Base-by-base conservation (phyloP, 30 jellyfish, hydroid and myxozoan genomes). In the Pelagia noctiluca region DNA sequence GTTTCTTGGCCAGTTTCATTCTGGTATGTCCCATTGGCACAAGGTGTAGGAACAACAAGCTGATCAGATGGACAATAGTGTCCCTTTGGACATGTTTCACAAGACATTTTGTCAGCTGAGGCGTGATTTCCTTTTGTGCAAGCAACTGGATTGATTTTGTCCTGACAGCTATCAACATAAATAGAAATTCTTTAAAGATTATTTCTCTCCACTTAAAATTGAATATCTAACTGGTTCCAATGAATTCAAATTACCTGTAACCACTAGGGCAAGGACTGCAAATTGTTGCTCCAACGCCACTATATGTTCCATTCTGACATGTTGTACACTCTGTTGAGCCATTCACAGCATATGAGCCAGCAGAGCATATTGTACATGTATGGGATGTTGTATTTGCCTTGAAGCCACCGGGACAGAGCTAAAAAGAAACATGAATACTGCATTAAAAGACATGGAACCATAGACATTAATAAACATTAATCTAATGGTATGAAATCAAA, bases 21-120 rank as follows among this genome's bases (percentile, higher is more conserved):
- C 61, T 92, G 98, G 50, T 92, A 92, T 34, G 98, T 92, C 22
- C 98, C 97, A 74, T 92, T 92, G 2, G 57, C 61, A 50, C 98
- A 92, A 13, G 74, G 57, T 3, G 71, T 37, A 5, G 98, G 95
- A 18, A 82, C 86, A 53, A 52, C 79, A 35, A 88, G 64, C 21
- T 83, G 86, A 31, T 80, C 93, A 30, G 57, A 75, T 3, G 97
- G 96, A 67, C 98, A 91, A 57, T 73, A 71, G 73, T 48, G 78
- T 1, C 98, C 98, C 3, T 38, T 35, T 4, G 96, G 98, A 70
- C 98, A 91, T 24, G 48, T 90, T 12, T 0, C 83, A 53, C 98
- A 91, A 32, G 88, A 50, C 66, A 70, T 42, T 25, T 78, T 69
- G 71, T 86, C 94, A 42, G 69, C 85, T 5, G 96, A 54, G 19